Evolutionary conservation across 2,113 vertebrate genomes (phyloP).

Genomic region (Corapipo altera): DNA sequence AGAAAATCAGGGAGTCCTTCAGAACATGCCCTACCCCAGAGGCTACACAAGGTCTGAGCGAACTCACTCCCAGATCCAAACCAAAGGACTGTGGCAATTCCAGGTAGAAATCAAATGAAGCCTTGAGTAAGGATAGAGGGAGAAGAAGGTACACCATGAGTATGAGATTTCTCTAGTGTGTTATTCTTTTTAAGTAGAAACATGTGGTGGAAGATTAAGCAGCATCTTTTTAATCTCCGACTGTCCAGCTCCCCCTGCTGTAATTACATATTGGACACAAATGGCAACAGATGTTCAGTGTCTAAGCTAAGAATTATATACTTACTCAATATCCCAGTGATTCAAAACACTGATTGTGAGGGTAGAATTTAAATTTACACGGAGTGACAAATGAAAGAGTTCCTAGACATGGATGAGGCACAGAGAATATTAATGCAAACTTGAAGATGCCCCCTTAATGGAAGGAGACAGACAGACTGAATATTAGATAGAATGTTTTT

Average conservation of each 20-base stretch:
- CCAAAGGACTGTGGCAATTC: not conserved
- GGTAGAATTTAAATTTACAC: constrained; percentile 47
- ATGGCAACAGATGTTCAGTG: constrained; percentile 81
- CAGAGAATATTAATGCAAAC: not conserved
- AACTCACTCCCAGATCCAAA: not conserved
- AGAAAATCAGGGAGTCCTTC: not conserved
- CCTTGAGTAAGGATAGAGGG: not conserved
- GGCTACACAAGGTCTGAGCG: not conserved
- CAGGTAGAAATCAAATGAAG: not conserved
- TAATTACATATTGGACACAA: constrained; percentile 79
- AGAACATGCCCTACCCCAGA: not conserved
- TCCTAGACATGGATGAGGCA: not conserved
- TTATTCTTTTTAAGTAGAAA: constrained; percentile 69
- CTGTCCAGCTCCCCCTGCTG: constrained; percentile 77
- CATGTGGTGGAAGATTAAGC: constrained; percentile 78
- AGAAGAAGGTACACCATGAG: not conserved
- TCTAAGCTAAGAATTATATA: constrained; percentile 81
- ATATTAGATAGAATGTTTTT: not conserved
- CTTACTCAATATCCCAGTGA: constrained; percentile 76
- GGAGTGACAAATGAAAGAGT: constrained; percentile 24
- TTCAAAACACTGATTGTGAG: constrained; percentile 48
- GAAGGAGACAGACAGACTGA: not conserved
- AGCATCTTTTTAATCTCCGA: constrained; percentile 76
- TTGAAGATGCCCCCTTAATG: not conserved
- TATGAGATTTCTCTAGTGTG: constrained; percentile 49